Evolutionary conservation across 1,140 invertebrate genomes (phyloP), one percentile per base, ranked within the genome.

Genomic region (Drosophila quadrilineata): DNA sequence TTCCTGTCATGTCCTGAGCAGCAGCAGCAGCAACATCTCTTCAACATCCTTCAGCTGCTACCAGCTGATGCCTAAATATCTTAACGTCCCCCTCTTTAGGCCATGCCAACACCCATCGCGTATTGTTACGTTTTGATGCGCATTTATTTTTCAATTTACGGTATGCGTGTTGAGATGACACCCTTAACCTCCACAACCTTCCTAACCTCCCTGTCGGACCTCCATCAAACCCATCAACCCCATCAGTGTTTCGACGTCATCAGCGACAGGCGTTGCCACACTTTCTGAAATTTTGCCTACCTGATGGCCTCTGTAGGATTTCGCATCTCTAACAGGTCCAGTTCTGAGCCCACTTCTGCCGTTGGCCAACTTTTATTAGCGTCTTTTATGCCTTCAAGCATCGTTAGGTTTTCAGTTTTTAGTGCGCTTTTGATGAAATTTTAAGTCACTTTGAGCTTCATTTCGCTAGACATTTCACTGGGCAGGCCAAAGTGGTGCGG

Each of bases 101-200:
- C 40, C 41, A 29, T 35, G 29, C 31, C 22, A 8, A 12, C 35
- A 21, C 41, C 24, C 43, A 49, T 33, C 36, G 22, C 43, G 49
- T 46, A 26, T n/a, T 50, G 70, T 57, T 69, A 68, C 64, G 63
- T 67, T 74, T 74, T 68, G 71, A 74, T 63, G 71, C 59, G 68
- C 74, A 77, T 62, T 60, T 77, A 77, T 77, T 73, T 77, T 77
- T 77, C 69, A 77, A 77, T 69, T 77, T 76, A n/a, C n/a, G 6
- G 58, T 53, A 69, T 67, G 74, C 68, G 63, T 65, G 38, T n/a
- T n/a, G n/a, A n/a, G n/a, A n/a, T 35, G 73, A 17, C 40, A 29
- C 40, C 53, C 40, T 45, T 54, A 52, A 52, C 35, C 35, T 21
- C 33, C 4, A 17, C 33, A 43, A 57, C 57, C 52, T 33, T 19